These are phyloP conservation scores for Pseudolaguvia tuberculata DNA, from an alignment of 2,113 vertebrate species.

Conservation along the genomic window DNA sequence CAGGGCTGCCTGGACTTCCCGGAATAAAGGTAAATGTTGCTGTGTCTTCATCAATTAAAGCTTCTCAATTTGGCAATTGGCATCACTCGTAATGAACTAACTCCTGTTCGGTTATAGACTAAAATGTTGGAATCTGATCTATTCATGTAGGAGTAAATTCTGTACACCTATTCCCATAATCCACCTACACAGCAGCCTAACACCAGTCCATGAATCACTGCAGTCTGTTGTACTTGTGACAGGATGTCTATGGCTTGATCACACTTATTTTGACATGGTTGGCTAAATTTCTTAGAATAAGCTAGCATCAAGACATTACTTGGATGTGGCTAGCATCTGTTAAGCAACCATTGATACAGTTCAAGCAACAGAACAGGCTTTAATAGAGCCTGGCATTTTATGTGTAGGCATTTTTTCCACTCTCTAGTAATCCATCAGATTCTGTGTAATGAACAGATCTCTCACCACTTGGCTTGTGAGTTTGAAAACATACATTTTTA, in stretches of 20 bases:
- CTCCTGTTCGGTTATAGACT: background rate
- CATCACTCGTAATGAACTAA: constrained; percentile 14
- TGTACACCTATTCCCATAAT: constrained; percentile 18
- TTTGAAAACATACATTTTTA: background rate
- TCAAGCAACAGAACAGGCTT: constrained; percentile 1
- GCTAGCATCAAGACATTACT: constrained; percentile 4
- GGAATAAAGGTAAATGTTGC: constrained; percentile 97
- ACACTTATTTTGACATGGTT: constrained; percentile 5
- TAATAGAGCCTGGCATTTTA: background rate
- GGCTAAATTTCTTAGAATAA: background rate
- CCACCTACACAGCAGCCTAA: constrained; percentile 10
- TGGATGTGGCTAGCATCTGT: constrained; percentile 8
- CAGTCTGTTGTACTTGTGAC: constrained; percentile 10
- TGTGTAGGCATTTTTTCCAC: constrained; percentile 3
- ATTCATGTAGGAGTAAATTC: background rate
- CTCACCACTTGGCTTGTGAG: background rate
- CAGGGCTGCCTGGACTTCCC: constrained; percentile 99
- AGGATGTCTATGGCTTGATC: constrained; percentile 24
- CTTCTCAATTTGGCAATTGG: background rate
- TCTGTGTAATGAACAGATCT: background rate
- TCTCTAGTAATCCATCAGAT: background rate
- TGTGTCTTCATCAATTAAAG: constrained; percentile 53
- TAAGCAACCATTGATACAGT: constrained; percentile 1
- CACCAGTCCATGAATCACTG: constrained; percentile 13
- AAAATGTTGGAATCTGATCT: background rate